A percentile compares a stretch with the other conserved stretches of the same genome.
phyloP scores from a whole-genome alignment of 2,113 vertebrate genomes.

The Neogobius melanostomus region DNA sequence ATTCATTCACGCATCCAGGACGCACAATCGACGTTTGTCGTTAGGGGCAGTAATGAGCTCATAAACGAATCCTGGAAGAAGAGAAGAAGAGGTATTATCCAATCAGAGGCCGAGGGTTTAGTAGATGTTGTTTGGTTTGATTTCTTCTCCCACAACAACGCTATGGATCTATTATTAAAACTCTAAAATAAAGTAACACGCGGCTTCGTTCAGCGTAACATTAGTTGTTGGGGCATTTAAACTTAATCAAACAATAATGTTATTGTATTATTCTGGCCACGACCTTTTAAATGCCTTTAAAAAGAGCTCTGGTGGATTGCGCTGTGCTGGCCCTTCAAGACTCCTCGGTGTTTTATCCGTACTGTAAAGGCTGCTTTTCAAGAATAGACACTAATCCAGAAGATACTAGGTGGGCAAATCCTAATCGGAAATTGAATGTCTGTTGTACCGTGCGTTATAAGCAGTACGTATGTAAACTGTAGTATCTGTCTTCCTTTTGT shows the following conservation, averaged over 20 bases:
- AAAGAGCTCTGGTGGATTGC: constrained; percentile 62
- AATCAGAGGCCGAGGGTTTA: neutral
- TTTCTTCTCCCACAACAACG: neutral
- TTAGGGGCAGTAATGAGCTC: constrained; percentile 15
- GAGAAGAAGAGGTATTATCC: neutral
- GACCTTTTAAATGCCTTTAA: constrained; percentile 39
- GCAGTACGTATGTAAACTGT: neutral
- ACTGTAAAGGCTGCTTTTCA: constrained; percentile 66
- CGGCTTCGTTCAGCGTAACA: too few species aligned
- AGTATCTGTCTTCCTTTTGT: neutral
- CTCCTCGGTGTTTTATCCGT: constrained; percentile 64
- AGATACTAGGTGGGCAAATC: constrained; percentile 50
- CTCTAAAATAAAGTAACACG: too few species aligned
- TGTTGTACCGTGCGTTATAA: neutral
- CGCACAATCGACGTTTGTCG: neutral
- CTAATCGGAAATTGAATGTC: neutral
- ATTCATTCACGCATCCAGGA: too few species aligned
- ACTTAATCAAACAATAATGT: neutral
- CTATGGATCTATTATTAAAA: too few species aligned
- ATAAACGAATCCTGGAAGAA: too few species aligned
- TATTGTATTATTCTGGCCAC: neutral
- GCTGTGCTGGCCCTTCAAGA: constrained; percentile 62
- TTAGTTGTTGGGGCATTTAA: neutral
- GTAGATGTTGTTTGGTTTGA: neutral
- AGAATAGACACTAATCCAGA: constrained; percentile 43